Percentiles rank a stretch among this genome's conserved stretches.
Conservation (phyloP, 2,797 vertebrate species). For the Eospalax fontanierii region DNA sequence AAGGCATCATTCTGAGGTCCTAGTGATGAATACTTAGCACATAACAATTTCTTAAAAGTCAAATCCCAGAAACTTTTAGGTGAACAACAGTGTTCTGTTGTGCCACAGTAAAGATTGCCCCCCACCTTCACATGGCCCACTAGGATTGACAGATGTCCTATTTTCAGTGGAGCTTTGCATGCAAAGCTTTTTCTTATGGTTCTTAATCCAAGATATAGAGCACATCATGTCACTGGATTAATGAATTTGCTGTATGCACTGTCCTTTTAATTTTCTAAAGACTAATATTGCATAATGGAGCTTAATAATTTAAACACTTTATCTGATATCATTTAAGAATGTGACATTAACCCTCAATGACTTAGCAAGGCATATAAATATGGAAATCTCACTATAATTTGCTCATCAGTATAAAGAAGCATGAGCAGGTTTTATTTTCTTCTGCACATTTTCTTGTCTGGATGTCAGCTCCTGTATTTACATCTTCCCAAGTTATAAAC, state of each 20-base stretch:
- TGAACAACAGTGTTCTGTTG: neutral
- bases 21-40: neutral
- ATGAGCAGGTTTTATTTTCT: neutral
- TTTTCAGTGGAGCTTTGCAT: neutral
- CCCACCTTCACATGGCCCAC: accelerated
- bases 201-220: neutral
- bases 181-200: neutral
- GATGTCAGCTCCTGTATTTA: neutral
- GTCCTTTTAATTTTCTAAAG: constrained; percentile 30
- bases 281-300: neutral
- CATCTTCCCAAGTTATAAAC: constrained; percentile 1
- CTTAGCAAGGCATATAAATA: neutral
- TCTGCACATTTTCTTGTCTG: neutral
- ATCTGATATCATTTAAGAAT: neutral
- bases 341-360: neutral
- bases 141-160: neutral
- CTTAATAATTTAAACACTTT: neutral
- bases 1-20: neutral
- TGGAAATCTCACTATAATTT: neutral
- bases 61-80: neutral
- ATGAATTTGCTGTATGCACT: neutral
- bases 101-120: neutral
- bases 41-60: neutral
- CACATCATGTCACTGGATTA: neutral
- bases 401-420: neutral